These are phyloP conservation scores for Epizoanthus illoricatus DNA, from an alignment of 92 coral and sea anemone genomes.

Conservation along the genomic window DNA sequence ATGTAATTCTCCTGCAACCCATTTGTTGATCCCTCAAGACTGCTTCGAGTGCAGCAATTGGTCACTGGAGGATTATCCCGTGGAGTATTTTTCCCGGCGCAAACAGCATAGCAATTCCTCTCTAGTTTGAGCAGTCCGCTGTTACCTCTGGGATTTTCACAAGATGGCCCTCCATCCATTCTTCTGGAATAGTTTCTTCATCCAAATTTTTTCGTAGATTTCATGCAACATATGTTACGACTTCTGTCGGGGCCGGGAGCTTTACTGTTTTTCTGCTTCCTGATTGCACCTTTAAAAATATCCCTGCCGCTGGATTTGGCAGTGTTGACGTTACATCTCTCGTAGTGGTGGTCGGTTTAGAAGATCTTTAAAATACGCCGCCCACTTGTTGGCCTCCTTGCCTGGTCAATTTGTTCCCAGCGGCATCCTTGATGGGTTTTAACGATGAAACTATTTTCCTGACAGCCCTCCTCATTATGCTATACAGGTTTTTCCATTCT, in stretches of 20 bases:
- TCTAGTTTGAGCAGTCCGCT: not conserved
- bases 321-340: not conserved
- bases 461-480: not conserved
- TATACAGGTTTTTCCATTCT: conserved; percentile 18
- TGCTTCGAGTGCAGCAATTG: too few relatives aligned
- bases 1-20: too few relatives aligned
- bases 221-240: not conserved
- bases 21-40: too few relatives aligned
- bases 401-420: conserved; percentile 3
- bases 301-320: not conserved
- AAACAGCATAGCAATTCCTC: too few relatives aligned
- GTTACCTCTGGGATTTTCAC: conserved; percentile 14
- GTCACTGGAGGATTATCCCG: too few relatives aligned
- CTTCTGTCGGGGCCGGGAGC: not conserved
- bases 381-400: not conserved
- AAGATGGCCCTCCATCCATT: conserved; percentile 27
- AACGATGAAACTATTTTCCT: not conserved
- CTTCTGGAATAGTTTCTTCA: conserved; percentile 1
- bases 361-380: conserved; percentile 1
- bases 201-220: not conserved
- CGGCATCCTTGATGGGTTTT: conserved; percentile 14
- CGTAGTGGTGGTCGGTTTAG: not conserved
- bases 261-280: conserved; percentile 11
- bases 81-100: too few relatives aligned
- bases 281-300: conserved; percentile 7